phyloP scores from a whole-genome alignment of 37 sponge, comb jelly and placozoan species.

The Petrosia ficiformis region DNA sequence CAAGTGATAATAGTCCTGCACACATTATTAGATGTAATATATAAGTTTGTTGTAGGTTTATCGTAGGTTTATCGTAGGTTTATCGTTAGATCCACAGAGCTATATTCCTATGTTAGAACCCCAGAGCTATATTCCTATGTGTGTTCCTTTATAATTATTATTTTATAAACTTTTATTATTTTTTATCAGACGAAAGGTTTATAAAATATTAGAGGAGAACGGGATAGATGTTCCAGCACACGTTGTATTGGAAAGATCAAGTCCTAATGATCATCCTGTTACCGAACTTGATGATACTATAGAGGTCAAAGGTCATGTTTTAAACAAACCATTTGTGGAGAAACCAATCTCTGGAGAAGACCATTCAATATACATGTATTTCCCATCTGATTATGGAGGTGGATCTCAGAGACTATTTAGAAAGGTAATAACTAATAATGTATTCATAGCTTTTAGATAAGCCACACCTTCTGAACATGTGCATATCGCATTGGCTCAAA shows the following conservation, averaged over 20 bases:
- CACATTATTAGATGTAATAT: no score
- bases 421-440: conserved; percentile 65
- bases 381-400: conserved; percentile 90
- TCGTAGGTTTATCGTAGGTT: no score
- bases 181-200: conserved; percentile 53
- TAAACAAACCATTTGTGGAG: conserved; percentile 97
- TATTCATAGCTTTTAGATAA: no score
- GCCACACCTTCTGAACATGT: no score
- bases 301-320: conserved; percentile 65
- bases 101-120: no score
- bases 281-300: conserved; percentile 45
- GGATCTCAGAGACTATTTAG: conserved; percentile 90
- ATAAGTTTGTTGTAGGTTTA: no score
- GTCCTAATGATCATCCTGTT: background rate
- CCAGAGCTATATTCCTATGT: no score
- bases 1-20: no score
- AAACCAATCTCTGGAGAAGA: conserved; percentile 93
- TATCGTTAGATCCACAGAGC: no score
- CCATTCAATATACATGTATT: conserved; percentile 93
- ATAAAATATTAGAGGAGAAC: conserved; percentile 47
- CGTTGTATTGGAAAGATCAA: conserved; percentile 19
- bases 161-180: background rate
- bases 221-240: conserved; percentile 70
- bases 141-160: background rate
- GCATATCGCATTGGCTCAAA: no score